Base-by-base conservation (phyloP, 2,113 vertebrate species). In the Spermophilus dauricus region DNA sequence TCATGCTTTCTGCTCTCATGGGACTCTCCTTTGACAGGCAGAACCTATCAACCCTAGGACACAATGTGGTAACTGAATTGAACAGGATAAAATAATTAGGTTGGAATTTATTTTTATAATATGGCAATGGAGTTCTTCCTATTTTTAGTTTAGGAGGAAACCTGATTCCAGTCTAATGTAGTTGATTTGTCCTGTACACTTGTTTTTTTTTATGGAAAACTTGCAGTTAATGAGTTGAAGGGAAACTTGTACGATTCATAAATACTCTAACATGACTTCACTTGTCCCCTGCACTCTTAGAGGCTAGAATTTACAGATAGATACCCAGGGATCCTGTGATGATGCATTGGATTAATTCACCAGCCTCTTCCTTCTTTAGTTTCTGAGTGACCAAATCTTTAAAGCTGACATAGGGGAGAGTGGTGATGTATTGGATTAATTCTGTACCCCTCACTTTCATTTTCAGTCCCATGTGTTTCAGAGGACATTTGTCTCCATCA, bases 371-470 rank as follows among this genome's bases (percentile, higher is more conserved):
- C 56, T 82, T 83, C 91, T 86, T 75, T 69, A 80, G 83, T 92
- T 95, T 95, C 87, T 67, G 56, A 86, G 81, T 90, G 16, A 34
- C 53, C 37, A 39, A 9, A 81, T 92, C 77, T 94, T 96, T 95
- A 90, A 90, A 86, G 67, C 67, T 83, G 96, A 96, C 90, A 56
- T 42, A 70, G 65, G 37, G 39, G 48, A 78, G 8, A 82, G 61
- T 30, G 42, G 86, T 88, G 97, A 98, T 97, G 39, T 67, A 95
- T 88, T 81, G 87, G 80, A 90, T 96, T 97, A 96, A 97, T 97
- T 95, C 93, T 69, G 34, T 48, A 76, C 51, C 51, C 28, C 76
- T 94, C 32, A 67, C 65, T 90, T 96, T 90, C 65, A 65, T 95
- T 86, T 73, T 26, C 91, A 67, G 53, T 51, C 84, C 78, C 77